Conservation (phyloP, 1,140 invertebrate genomes). For the Drosophila varians region DNA sequence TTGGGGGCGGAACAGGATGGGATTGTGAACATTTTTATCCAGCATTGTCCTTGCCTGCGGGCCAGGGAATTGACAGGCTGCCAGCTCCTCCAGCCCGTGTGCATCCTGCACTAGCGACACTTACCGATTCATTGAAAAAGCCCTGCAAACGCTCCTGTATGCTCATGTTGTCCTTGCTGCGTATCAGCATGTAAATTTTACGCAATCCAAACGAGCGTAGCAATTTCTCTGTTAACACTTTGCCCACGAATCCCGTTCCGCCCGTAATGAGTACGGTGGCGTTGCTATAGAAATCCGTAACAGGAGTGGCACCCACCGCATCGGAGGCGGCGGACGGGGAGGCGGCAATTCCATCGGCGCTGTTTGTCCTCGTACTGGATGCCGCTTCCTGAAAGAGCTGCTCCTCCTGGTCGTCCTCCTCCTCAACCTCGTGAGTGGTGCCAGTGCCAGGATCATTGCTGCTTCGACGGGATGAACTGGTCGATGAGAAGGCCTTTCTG, state of each 20-base stretch:
- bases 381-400: conserved; percentile 42
- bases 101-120: conserved; percentile 51
- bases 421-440: conserved; percentile 29
- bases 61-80: conserved; percentile 22
- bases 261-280: conserved; percentile 87
- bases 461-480: conserved; percentile 67
- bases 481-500: conserved; percentile 70
- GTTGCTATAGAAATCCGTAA: conserved; percentile 83
- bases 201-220: conserved; percentile 89
- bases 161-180: conserved; percentile 90
- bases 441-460: conserved; percentile 25
- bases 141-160: conserved; percentile 87
- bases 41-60: conserved; percentile 42
- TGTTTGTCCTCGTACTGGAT: conserved; percentile 28
- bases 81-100: conserved; percentile 7
- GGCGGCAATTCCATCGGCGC: conserved; percentile 9
- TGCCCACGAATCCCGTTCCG: conserved; percentile 94
- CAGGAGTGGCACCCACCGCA: conserved; percentile 56
- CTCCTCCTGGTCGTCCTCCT: conserved; percentile 24
- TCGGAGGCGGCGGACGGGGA: background rate
- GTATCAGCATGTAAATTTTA: conserved; percentile 91
- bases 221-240: conserved; percentile 94
- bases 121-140: conserved; percentile 87
- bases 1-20: conserved; percentile 9
- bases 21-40: conserved; percentile 15